A percentile compares a stretch with the other conserved stretches of the same genome.
phyloP scores from a whole-genome alignment of 2,797 vertebrate species.

The Ficedula albicollis region DNA sequence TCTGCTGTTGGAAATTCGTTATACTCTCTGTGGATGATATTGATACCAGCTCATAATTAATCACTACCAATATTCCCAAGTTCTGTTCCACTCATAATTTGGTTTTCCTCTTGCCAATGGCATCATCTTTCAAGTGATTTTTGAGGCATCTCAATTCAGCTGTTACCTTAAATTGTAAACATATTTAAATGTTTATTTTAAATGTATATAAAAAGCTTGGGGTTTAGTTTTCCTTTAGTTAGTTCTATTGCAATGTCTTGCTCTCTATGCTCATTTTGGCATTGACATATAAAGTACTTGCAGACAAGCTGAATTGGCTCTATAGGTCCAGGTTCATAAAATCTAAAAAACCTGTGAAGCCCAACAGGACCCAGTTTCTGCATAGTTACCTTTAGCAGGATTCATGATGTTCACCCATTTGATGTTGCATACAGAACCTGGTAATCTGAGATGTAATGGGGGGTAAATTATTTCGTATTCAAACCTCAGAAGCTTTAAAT shows the following conservation, averaged over 20 bases:
- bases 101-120: not conserved
- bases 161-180: not conserved
- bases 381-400: not conserved
- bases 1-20: not conserved
- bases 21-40: not conserved
- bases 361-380: not conserved
- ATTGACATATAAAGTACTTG: not conserved
- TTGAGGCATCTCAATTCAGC: not conserved
- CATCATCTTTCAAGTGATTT: not conserved
- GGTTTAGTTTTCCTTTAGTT: not conserved
- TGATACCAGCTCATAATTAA: not conserved
- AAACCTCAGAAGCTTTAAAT: not conserved
- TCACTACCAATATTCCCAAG: not conserved
- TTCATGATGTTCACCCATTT: not conserved
- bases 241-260: not conserved
- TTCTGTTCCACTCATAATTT: not conserved
- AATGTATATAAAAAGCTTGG: not conserved
- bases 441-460: not conserved
- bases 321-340: not conserved
- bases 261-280: not conserved
- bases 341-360: not conserved
- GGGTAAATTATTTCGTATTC: not conserved
- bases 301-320: not conserved
- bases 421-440: not conserved
- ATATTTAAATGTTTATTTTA: not conserved